phyloP scores from a whole-genome alignment of 2,888 invertebrate genomes.

The Druceiella hillmani region DNA sequence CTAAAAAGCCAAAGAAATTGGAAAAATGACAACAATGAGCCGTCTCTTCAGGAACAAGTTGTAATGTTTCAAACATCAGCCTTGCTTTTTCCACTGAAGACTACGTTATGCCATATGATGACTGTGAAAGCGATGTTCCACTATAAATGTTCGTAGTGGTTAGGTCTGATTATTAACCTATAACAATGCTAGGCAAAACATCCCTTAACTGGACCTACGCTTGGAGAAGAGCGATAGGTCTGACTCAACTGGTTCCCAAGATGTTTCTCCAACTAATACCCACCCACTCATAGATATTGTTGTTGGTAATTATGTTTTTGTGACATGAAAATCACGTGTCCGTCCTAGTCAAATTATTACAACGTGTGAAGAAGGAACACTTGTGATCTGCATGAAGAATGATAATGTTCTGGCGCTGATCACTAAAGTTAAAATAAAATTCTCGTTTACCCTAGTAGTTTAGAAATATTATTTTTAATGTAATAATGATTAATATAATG shows the following conservation, averaged over 20 bases:
- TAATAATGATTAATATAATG: too few species aligned
- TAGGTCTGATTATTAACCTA: too few species aligned
- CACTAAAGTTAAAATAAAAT: too few species aligned
- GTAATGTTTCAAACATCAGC: too few species aligned
- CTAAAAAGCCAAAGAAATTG: not conserved
- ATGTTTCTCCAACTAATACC: not conserved
- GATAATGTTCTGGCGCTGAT: conserved; percentile 1
- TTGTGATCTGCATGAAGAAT: conserved; percentile 2
- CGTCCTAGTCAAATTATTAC: not conserved
- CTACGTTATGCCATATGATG: too few species aligned
- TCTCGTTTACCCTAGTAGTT: too few species aligned
- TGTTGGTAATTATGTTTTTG: not conserved
- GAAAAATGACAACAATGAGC: not conserved
- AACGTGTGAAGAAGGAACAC: not conserved
- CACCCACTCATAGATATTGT: not conserved
- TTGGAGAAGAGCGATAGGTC: not conserved
- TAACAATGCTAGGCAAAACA: not conserved
- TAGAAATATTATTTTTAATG: too few species aligned
- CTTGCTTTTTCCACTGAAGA: too few species aligned
- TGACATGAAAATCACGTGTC: not conserved
- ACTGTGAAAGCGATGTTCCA: too few species aligned
- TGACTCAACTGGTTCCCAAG: not conserved
- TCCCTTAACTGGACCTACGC: not conserved
- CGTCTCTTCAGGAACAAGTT: not conserved
- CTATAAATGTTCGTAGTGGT: too few species aligned